Evolutionary conservation across 1,140 invertebrate species (phyloP).

Genomic region (Aphidius ervi): DNA sequence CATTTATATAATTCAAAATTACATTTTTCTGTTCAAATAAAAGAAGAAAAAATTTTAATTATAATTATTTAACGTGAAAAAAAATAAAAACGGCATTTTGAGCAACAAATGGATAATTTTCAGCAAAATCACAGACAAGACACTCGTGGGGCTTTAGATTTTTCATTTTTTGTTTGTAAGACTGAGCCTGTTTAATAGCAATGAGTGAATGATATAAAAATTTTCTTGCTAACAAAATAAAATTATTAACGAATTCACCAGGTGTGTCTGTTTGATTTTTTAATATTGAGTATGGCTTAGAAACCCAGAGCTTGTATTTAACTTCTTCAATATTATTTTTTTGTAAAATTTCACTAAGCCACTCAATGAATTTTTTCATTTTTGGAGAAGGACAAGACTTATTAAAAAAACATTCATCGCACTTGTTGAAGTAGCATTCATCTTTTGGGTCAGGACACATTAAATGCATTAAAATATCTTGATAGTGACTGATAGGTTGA

Average conservation of each 20-base stretch:
- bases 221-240: neutral
- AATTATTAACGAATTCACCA: neutral
- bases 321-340: neutral
- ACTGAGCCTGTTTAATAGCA: neutral
- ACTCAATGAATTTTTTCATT: neutral
- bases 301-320: neutral
- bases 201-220: slow-evolving; percentile 3
- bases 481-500: neutral
- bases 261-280: neutral
- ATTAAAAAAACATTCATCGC: no score
- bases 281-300: neutral
- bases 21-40: no score
- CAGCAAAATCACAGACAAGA: no score
- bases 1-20: no score
- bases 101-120: no score
- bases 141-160: no score
- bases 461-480: neutral
- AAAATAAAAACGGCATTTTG: no score
- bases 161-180: no score
- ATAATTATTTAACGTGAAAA: no score
- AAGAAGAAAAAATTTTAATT: no score
- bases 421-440: slow-evolving; percentile 4
- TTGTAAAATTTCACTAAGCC: neutral
- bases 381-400: no score
- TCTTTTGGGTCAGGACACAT: neutral